Percentiles rank a stretch among this genome's conserved stretches.
These are phyloP conservation scores for Elegia similella DNA, from an alignment of 2,888 invertebrate species.

Conservation along the genomic window DNA sequence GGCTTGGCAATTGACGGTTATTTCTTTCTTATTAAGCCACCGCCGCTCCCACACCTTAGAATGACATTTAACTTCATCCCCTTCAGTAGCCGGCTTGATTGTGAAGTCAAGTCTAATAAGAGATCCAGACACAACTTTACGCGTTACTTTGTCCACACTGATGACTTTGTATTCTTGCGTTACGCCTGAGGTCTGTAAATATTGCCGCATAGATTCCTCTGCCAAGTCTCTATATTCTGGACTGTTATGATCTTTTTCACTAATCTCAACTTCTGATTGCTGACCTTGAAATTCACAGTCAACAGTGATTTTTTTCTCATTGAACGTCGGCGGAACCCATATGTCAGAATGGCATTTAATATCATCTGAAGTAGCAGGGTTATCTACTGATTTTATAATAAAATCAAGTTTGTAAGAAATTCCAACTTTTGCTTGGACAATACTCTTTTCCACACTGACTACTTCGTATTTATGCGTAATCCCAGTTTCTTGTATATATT, in stretches of 20 bases:
- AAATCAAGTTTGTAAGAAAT: constrained; percentile 61
- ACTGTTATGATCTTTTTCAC: constrained; percentile 29
- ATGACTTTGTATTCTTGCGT: background rate
- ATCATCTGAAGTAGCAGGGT: constrained; percentile 30
- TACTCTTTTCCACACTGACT: constrained; percentile 47
- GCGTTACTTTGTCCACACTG: no score
- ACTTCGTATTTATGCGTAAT: constrained; percentile 27
- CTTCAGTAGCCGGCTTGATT: no score
- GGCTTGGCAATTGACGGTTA: no score
- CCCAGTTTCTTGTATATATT: constrained; percentile 30
- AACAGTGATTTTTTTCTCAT: constrained; percentile 46
- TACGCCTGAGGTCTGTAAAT: constrained; percentile 32
- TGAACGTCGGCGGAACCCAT: constrained; percentile 82
- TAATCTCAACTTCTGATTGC: constrained; percentile 23
- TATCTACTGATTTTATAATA: constrained; percentile 17
- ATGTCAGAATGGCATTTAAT: constrained; percentile 65
- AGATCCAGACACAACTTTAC: no score
- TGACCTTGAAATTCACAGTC: constrained; percentile 3
- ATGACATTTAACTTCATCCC: no score
- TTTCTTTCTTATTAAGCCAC: no score
- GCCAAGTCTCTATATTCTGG: constrained; percentile 37
- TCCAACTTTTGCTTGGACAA: constrained; percentile 68
- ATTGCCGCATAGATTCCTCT: constrained; percentile 37
- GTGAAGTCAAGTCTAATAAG: no score
- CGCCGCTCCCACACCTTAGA: no score